Percentiles rank a stretch among this genome's conserved stretches.
Evolutionary conservation across 2,797 vertebrate genomes (phyloP).

Genomic region (Oreochromis grahami): DNA sequence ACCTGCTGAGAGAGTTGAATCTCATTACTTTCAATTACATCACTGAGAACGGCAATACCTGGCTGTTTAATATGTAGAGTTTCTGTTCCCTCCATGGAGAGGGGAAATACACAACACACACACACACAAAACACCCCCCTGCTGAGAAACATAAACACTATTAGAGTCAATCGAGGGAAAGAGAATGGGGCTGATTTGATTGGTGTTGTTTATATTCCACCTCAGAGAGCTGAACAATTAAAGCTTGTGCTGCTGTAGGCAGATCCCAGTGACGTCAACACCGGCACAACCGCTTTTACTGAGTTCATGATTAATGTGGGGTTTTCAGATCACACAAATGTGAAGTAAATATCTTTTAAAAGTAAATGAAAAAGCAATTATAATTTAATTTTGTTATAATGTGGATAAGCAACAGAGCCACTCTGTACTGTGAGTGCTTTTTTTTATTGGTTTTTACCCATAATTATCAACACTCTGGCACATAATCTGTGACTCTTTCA

Average conservation of each 20-base stretch:
- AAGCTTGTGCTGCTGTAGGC: slow-evolving; percentile 11
- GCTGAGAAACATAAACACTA: slow-evolving; percentile 59
- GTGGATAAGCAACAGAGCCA: background rate
- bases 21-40: slow-evolving; percentile 75
- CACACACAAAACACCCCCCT: slow-evolving; percentile 8
- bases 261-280: slow-evolving; percentile 7
- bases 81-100: slow-evolving; percentile 29
- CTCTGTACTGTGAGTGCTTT: background rate
- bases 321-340: background rate
- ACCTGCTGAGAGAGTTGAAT: slow-evolving; percentile 63
- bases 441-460: background rate
- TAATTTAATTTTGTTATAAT: background rate
- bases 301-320: background rate
- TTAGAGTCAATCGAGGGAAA: slow-evolving; percentile 47
- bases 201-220: slow-evolving; percentile 57
- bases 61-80: slow-evolving; percentile 61
- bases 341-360: background rate
- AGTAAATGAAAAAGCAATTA: background rate
- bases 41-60: slow-evolving; percentile 42
- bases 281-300: background rate
- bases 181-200: slow-evolving; percentile 58
- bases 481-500: background rate
- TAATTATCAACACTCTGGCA: background rate
- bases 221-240: slow-evolving; percentile 54
- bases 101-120: background rate